Evolutionary conservation across 2,888 invertebrate species (phyloP), one percentile per base, ranked within the genome.

Genomic region (Heteropelma amictum): DNA sequence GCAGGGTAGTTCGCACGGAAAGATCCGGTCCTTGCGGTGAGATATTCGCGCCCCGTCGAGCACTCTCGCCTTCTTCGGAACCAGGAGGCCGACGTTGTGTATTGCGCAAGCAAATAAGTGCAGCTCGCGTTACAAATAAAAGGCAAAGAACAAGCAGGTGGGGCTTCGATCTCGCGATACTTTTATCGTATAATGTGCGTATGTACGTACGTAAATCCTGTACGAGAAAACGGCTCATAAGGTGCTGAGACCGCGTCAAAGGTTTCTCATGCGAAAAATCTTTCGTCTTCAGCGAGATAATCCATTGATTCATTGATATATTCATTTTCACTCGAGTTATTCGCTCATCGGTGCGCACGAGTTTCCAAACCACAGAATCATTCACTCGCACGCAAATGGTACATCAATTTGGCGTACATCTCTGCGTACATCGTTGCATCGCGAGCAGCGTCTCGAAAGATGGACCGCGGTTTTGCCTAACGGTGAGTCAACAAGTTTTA

Each of bases 71-170:
- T 58, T 72, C 72, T 68, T 28, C 42, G 8, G 58, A 75, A 67
- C 61, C 26, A 56, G 63, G 63, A 45, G 49, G 56, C 56, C 28
- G 33, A 45, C 40, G 26, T 6, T 75, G 83, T 21, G 7, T 14
- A 38, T 68, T 86, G 81, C 83, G 83, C 81, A 86, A 86, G 77
- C 74, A 72, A 68, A n/a, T n/a, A n/a, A 82, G 80, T 80, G 79
- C 80, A 82, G 85, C 85, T 86, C 85, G 78, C 73, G 78, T 86
- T 86, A 86, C 86, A 78, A 69, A 56, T 40, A 72, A 75, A 58
- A 54, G 56, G 12, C 58, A 60, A 17, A 76, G 78, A 78, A 76
- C 70, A 80, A 76, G 80, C 82, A 82, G 84, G 85, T 83, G 82
- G 83, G 71, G 77, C 78, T 54, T 58, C 23, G 51, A 60, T 73